Base-by-base conservation (phyloP, 2,113 vertebrate species). In the Varanus komodoensis region DNA sequence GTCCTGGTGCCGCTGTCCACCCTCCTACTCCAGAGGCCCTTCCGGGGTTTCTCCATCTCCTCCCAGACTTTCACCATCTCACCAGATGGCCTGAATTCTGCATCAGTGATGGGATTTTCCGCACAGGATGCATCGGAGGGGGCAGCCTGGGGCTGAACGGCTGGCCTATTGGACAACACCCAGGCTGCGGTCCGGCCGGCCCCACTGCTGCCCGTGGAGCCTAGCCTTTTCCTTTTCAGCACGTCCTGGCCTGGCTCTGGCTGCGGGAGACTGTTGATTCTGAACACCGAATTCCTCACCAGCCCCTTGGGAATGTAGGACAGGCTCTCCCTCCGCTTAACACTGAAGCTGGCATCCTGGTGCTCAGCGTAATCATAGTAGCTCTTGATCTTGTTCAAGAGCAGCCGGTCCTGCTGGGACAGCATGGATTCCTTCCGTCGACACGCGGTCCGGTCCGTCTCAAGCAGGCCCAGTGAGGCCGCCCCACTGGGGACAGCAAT, bases 231-330 rank as follows among this genome's bases (percentile, higher is more conserved):
- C 68, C 78, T 88, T 50, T 80, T 25, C 0, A 52, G 90, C 73
- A 81, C 89, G 84, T 92, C 77, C 0, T 84, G 94, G 3, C 83
- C 75, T 0, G 89, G 84, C 44, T 98, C 96, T 1, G 97, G 96
- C 93, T 94, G 92, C 0, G 98, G 98, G 78, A 96, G 94, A 84
- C 92, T 96, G 61, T 98, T 98, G 79, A 99, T 96, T 88, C 98
- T 98, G 93, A 93, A 97, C 75, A 99, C 97, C 0, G 98, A 98
- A 92, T 98, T 98, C 12, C 97, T 97, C 48, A 99, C 99, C 81
- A 99, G 94, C n/a, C 99, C 99, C 8, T 98, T 97, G 64, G 99
- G 99, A 89, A 99, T 99, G 75, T 98, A 99, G 64, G 98, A 98
- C 52, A 99, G 97, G 92, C 99, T 99, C 95, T 99, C 99, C 0